Conservation (phyloP, 2,888 invertebrate species). For the Drosophila quinaria region DNA sequence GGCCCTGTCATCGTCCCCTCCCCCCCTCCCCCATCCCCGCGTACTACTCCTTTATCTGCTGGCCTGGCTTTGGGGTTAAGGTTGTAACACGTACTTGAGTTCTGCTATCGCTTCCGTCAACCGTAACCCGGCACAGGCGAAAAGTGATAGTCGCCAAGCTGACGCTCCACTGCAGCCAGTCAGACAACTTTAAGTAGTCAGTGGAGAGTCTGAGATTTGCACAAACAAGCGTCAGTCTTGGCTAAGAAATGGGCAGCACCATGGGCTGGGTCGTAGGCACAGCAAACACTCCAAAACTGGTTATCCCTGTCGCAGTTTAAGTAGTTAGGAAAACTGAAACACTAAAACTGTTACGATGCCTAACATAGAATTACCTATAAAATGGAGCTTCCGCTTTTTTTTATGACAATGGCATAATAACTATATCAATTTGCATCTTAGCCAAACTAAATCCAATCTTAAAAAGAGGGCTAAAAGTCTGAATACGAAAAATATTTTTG, state of each 20-base stretch:
- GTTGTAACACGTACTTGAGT: conserved; percentile 77
- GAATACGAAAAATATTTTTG: no score
- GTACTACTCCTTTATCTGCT: neutral
- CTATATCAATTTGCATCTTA: neutral
- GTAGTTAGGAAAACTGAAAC: conserved; percentile 10
- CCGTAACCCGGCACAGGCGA: conserved; percentile 42
- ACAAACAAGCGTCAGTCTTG: conserved; percentile 37
- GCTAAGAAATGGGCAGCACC: conserved; percentile 41
- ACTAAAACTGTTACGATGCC: neutral
- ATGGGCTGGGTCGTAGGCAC: conserved; percentile 19
- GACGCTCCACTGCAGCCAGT: conserved; percentile 52
- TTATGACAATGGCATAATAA: neutral
- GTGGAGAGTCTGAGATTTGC: conserved; percentile 31
- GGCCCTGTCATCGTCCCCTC: conserved; percentile 26
- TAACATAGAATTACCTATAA: conserved; percentile 31
- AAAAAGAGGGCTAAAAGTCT: no score
- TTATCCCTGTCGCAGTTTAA: conserved; percentile 34
- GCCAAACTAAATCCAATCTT: neutral
- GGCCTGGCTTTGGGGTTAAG: conserved; percentile 72
- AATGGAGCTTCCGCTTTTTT: conserved; percentile 1
- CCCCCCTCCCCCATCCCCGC: neutral
- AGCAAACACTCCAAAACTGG: conserved; percentile 52
- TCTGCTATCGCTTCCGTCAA: conserved; percentile 73
- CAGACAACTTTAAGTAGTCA: conserved; percentile 62
- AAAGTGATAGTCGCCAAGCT: conserved; percentile 62